Conservation (phyloP, 2,888 invertebrate species). For the Archips crataeganus region DNA sequence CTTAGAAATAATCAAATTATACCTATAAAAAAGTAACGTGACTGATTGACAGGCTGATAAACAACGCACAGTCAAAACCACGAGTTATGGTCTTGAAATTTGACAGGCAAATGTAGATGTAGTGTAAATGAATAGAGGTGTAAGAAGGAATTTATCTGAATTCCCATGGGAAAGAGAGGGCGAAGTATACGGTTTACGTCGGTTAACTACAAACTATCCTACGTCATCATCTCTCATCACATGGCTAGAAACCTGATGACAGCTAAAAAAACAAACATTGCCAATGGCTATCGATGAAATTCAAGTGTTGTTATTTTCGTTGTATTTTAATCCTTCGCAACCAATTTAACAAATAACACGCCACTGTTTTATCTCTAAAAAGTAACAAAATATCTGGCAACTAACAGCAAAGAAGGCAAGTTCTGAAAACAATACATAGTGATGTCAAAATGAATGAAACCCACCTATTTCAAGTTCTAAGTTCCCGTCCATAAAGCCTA, state of each 20-base stretch:
- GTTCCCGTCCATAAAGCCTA: constrained; percentile 40
- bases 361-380: background rate
- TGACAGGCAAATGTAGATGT: too few relatives aligned
- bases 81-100: too few relatives aligned
- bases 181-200: too few relatives aligned
- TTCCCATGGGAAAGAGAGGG: too few relatives aligned
- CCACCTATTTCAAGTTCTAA: constrained; percentile 33
- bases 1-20: too few relatives aligned
- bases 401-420: constrained; percentile 9
- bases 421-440: constrained; percentile 20
- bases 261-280: background rate
- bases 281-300: background rate
- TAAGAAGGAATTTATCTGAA: too few relatives aligned
- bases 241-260: background rate
- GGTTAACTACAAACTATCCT: too few relatives aligned
- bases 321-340: background rate
- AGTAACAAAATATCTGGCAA: constrained; percentile 18
- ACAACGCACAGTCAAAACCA: too few relatives aligned
- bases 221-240: too few relatives aligned
- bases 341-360: background rate
- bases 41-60: too few relatives aligned
- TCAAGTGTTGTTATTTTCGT: background rate
- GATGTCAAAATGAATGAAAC: constrained; percentile 32
- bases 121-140: too few relatives aligned
- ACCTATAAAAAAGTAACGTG: too few relatives aligned